A percentile compares a stretch with the other conserved stretches of the same genome.
These are phyloP conservation scores for Perccottus glenii DNA, from an alignment of 2,113 vertebrate species.

Conservation along the genomic window DNA sequence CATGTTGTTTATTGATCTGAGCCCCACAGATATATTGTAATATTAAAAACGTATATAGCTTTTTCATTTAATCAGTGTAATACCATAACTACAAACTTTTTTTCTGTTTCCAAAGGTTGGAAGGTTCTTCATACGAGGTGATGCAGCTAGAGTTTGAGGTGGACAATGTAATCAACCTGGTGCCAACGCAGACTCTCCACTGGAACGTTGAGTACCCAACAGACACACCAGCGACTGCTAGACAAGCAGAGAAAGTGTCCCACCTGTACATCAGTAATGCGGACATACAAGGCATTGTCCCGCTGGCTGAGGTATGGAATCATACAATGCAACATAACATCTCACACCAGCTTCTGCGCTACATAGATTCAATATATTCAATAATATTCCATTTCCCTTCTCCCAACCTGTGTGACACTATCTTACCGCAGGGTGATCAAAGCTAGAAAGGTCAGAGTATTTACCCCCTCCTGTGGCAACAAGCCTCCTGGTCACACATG, in stretches of 20 bases:
- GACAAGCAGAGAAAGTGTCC: constrained; percentile 72
- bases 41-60: no score
- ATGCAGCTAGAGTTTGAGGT: constrained; percentile 93
- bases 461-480: constrained; percentile 56
- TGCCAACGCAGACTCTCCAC: constrained; percentile 87
- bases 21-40: no score
- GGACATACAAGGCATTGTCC: constrained; percentile 87
- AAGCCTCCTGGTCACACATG: constrained; percentile 43
- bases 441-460: constrained; percentile 64
- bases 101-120: constrained; percentile 73
- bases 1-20: not conserved
- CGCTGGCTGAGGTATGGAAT: constrained; percentile 85
- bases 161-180: constrained; percentile 85
- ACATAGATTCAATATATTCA: constrained; percentile 11
- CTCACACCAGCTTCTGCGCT: not conserved
- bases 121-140: constrained; percentile 86
- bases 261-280: constrained; percentile 90
- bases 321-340: constrained; percentile 21
- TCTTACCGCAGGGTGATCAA: constrained; percentile 43
- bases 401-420: constrained; percentile 11
- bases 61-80: not conserved
- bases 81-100: not conserved
- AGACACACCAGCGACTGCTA: constrained; percentile 73
- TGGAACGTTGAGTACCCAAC: constrained; percentile 91
- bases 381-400: constrained; percentile 6